phyloP scores from a whole-genome alignment of 2,888 invertebrate species.

The Drosophila meridiana region DNA sequence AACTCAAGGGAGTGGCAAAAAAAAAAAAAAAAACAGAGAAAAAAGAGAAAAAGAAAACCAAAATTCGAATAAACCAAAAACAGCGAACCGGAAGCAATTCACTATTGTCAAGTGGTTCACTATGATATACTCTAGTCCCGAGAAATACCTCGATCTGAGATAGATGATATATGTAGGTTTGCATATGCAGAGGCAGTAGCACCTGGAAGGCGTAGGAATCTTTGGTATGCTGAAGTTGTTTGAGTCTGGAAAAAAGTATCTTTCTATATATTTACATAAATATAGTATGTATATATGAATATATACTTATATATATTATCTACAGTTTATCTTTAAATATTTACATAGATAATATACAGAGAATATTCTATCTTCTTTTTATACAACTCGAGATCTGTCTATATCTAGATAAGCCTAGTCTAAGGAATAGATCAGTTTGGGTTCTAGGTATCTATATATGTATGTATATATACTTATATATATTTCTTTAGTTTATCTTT shows the following conservation, averaged over 20 bases:
- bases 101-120: constrained; percentile 16
- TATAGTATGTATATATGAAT: not conserved
- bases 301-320: not conserved
- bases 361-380: too few species aligned
- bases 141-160: not conserved
- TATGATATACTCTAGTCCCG: constrained; percentile 1
- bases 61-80: constrained; percentile 11
- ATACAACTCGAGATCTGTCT: too few species aligned
- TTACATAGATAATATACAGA: too few species aligned
- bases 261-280: not conserved
- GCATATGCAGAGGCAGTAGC: not conserved
- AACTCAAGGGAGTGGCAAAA: constrained; percentile 45
- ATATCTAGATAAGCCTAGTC: not conserved
- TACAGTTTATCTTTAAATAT: not conserved
- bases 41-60: not conserved
- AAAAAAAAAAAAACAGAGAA: constrained; percentile 16
- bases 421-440: not conserved
- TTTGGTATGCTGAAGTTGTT: not conserved
- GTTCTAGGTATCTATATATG: not conserved
- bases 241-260: too few species aligned
- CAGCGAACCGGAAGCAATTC: constrained; percentile 20
- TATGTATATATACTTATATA: too few species aligned
- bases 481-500: too few species aligned
- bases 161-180: not conserved
- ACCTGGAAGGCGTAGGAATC: too few species aligned